Base-by-base conservation (phyloP, 2,113 vertebrate genomes). In the Jacana jacana region DNA sequence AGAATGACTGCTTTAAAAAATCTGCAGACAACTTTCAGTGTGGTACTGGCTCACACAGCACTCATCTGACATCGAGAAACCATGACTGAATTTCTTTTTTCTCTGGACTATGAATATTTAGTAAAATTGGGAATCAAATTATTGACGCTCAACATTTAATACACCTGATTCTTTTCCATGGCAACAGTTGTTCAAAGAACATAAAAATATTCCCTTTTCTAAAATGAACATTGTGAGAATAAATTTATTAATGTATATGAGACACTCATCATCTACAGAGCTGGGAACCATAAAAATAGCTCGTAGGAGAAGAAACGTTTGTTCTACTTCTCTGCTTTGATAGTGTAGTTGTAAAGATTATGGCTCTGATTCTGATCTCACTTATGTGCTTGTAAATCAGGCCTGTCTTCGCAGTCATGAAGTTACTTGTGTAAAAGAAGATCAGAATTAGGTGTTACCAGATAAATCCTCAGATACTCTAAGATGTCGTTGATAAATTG, bases 61-160 rank as follows among this genome's bases (percentile, higher is more conserved):
- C 55, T 70, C 37, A 73, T 86, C 12, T 51, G 8, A 70, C 30
- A 81, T 23, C 70, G 64, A 91, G 54, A 68, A 11, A 71, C n/a
- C 20, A 40, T 57, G 88, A 76, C 3, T 66, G 64, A 90, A 86
- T 86, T 93, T 92, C 81, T 86, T 66, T 48, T 84, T 88, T 77
- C 60, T 91, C 35, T 33, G 14, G 69, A 78, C 33, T 80, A 89
- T 86, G 69, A 92, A 88, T 71, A 88, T 94, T 92, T 77, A 88
- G 42, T 84, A 79, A 89, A 60, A 55, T 55, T 71, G 13, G 33
- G 48, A 84, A 84, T 89, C 92, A 92, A 84, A 71, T 52, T 76
- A 81, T 52, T 78, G 48, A 55, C 75, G 65, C 12, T 91, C 1
- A 0, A 46, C 39, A 52, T 81, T 87, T 86, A 81, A 72, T 84